Evolutionary conservation across 2,888 invertebrate species (phyloP), one percentile per base, ranked within the genome.

Genomic region (Amphipoea oculea): DNA sequence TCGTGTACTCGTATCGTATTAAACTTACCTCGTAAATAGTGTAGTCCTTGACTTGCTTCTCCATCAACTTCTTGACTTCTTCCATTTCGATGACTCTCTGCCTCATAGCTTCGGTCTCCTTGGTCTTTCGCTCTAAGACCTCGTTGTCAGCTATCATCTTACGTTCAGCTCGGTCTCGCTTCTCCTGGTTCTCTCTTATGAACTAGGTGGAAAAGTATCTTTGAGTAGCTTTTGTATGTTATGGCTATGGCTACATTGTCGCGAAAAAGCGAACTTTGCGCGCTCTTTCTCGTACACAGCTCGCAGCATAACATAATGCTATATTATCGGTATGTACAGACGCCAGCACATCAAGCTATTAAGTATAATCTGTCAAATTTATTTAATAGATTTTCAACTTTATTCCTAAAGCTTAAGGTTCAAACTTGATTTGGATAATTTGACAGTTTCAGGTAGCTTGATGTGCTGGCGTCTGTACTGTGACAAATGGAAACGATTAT

Each of bases 171-270:
- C 98, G 96, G 75, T 97, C 97, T 20, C 97, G 97, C 88, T 98
- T 98, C 87, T 98, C 97, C 84, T 97, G 96, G 90, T 98, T 98
- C 89, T 98, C 98, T 87, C 97, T 95, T 11, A 98, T 97, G 87
- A 98, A 98, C 97, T 97, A 29, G 40, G 36, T n/a, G n/a, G 5
- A 62, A 54, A 9, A 65, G 17, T 20, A 29, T 20, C 69, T 51
- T 76, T 23, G 9, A 17, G n/a, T 54, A 9, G 5, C 20, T 17
- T 17, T 69, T 36, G 20, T 40, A 23, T 57, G 9, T 9, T 40
- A 70, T 40, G 36, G 20, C 17, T 63, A 36, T 17, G 9, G 40
- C 40, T 65, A 40, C 4, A 65, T 40, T 65, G 40, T 23, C 23
- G 11, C 36, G 17, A 36, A 36, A 63, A 20, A 4, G 17, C 17